These are phyloP conservation scores for Linnaemya tessellans DNA, from an alignment of 2,888 invertebrate genomes.

Conservation along the genomic window DNA sequence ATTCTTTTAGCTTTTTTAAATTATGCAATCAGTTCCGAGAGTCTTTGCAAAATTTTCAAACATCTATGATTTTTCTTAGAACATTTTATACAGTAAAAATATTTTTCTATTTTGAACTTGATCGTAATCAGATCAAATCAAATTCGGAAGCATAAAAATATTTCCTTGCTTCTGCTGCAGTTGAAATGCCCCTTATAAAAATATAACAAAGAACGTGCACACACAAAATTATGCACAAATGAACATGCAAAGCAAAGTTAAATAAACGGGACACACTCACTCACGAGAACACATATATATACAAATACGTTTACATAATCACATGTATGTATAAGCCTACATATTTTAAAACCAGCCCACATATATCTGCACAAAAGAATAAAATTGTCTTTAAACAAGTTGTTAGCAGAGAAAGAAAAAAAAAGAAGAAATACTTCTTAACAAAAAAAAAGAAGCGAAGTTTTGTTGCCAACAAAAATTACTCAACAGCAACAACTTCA, in stretches of 20 bases:
- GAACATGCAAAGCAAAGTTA: constrained; percentile 33
- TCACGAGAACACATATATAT: not conserved
- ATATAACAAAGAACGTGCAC: not conserved
- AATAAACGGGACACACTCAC: constrained; percentile 39
- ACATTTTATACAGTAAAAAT: too few relatives aligned
- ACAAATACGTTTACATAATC: not conserved
- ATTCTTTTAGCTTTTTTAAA: too few relatives aligned
- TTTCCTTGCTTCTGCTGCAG: too few relatives aligned
- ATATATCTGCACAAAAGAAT: constrained; percentile 27
- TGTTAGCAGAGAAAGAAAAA: constrained; percentile 6
- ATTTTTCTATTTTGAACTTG: too few relatives aligned
- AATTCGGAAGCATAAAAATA: not conserved
- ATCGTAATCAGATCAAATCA: not conserved
- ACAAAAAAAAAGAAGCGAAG: constrained; percentile 16
- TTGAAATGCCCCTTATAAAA: not conserved
- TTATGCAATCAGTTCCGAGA: too few relatives aligned
- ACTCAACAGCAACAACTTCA: constrained; percentile 26
- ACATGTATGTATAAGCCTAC: not conserved
- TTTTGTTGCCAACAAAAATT: constrained; percentile 42
- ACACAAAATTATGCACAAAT: not conserved
- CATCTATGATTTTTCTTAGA: too few relatives aligned
- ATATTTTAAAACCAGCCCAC: constrained; percentile 6
- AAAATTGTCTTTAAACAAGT: constrained; percentile 50
- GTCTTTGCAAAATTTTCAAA: too few relatives aligned
- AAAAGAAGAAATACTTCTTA: constrained; percentile 15